phyloP scores from a whole-genome alignment of 2,797 vertebrate genomes.

The Spatula clypeata region DNA sequence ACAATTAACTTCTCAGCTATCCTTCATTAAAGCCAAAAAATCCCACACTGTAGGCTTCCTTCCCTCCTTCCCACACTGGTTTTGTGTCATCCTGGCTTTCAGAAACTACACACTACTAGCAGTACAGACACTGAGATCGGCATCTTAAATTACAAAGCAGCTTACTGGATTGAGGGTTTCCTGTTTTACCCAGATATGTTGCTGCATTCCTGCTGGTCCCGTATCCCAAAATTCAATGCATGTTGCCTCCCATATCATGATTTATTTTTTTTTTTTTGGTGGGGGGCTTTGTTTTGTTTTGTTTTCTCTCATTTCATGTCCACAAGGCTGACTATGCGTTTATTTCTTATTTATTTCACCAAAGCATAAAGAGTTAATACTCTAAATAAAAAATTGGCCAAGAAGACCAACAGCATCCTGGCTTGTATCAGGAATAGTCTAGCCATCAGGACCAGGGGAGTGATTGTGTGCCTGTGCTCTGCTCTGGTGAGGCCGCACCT shows the following conservation, averaged over 20 bases:
- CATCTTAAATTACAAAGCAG: constrained; percentile 24
- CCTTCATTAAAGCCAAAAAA: constrained; percentile 25
- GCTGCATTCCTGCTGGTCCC: neutral
- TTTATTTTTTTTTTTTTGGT: neutral
- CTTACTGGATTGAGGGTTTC: neutral
- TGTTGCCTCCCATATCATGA: neutral
- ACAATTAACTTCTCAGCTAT: constrained; percentile 41
- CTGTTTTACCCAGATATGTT: neutral
- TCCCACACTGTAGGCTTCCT: neutral
- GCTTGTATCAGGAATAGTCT: no score
- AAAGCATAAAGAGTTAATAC: neutral
- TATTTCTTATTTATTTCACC: neutral
- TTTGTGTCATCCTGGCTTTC: constrained; percentile 18
- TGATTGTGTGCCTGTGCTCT: no score
- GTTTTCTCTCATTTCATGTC: neutral
- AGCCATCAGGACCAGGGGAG: no score
- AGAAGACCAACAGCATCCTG: no score
- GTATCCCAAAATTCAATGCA: neutral
- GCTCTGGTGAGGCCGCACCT: no score
- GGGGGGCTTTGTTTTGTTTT: neutral
- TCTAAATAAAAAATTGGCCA: neutral
- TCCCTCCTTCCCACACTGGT: constrained; percentile 45
- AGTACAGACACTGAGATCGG: neutral
- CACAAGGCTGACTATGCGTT: neutral
- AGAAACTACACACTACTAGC: neutral